Evolutionary conservation across 2,888 invertebrate species (phyloP).

Genomic region (Silvanus unidentatus): DNA sequence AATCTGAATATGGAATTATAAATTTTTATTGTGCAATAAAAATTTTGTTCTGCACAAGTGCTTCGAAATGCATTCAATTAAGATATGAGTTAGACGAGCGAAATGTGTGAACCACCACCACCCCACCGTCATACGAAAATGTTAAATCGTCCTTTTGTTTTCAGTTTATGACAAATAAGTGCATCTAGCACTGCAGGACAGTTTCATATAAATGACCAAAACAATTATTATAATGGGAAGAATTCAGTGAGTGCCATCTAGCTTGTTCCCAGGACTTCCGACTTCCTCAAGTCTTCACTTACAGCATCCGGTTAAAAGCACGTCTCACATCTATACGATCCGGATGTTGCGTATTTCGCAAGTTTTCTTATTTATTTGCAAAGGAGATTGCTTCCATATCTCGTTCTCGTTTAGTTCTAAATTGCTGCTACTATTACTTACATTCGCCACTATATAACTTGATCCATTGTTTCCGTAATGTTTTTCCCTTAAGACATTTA

Average conservation of each 20-base stretch:
- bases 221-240: too few relatives aligned
- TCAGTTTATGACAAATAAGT: too few relatives aligned
- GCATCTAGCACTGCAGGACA: too few relatives aligned
- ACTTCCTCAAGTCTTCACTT: constrained; percentile 42
- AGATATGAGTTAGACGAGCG: too few relatives aligned
- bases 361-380: constrained; percentile 35
- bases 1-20: not conserved
- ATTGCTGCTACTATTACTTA: constrained; percentile 1
- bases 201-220: too few relatives aligned
- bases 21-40: too few relatives aligned
- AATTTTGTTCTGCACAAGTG: too few relatives aligned
- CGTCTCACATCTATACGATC: constrained; percentile 26
- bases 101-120: too few relatives aligned
- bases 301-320: constrained; percentile 35
- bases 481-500: not conserved
- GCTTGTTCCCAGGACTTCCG: constrained; percentile 36
- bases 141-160: too few relatives aligned
- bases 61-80: too few relatives aligned
- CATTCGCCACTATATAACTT: constrained; percentile 1
- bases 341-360: constrained; percentile 30
- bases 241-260: constrained; percentile 2
- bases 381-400: constrained; percentile 35
- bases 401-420: constrained; percentile 20
- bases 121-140: too few relatives aligned
- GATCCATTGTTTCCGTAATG: constrained; percentile 2